A percentile compares a stretch with the other conserved stretches of the same genome.
These are phyloP conservation scores for Chymomyza caudatula DNA, from an alignment of 2,888 invertebrate genomes.

Conservation along the genomic window DNA sequence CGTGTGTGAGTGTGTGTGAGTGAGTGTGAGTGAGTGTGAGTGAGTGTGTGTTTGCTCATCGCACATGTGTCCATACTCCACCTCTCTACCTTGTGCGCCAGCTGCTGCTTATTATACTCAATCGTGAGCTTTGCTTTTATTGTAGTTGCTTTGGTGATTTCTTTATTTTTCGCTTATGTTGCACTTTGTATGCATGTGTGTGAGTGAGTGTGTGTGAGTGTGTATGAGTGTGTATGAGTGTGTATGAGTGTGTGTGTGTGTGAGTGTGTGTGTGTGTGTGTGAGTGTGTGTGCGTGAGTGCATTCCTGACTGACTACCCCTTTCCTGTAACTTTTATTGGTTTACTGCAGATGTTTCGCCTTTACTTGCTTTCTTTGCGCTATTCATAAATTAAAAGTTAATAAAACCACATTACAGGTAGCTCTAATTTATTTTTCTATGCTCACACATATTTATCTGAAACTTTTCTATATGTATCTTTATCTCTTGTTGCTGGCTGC, in stretches of 20 bases:
- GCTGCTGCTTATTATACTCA: background rate
- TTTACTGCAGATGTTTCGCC: constrained; percentile 17
- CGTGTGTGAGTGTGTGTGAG: constrained; percentile 14
- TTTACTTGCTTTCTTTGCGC: constrained; percentile 32
- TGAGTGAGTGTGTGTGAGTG: no score
- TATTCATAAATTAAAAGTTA: constrained; percentile 67
- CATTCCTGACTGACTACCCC: constrained; percentile 1
- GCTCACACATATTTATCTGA: constrained; percentile 54
- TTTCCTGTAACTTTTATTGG: constrained; percentile 16
- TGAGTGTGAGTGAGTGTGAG: constrained; percentile 6
- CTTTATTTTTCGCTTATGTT: constrained; percentile 18
- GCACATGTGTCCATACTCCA: constrained; percentile 7
- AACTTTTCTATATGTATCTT: constrained; percentile 7
- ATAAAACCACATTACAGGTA: constrained; percentile 58
- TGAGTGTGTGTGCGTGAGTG: constrained; percentile 5
- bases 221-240: no score
- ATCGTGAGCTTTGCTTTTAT: constrained; percentile 6
- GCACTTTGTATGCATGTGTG: constrained; percentile 24
- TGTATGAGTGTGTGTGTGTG: no score
- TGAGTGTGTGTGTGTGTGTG: no score
- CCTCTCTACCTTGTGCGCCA: background rate
- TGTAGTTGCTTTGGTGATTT: constrained; percentile 5
- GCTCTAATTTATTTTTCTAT: constrained; percentile 66
- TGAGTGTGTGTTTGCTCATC: background rate
- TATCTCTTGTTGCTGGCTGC: constrained; percentile 14